phyloP scores from a whole-genome alignment of 1,140 invertebrate genomes.

The Calosoma granatense region DNA sequence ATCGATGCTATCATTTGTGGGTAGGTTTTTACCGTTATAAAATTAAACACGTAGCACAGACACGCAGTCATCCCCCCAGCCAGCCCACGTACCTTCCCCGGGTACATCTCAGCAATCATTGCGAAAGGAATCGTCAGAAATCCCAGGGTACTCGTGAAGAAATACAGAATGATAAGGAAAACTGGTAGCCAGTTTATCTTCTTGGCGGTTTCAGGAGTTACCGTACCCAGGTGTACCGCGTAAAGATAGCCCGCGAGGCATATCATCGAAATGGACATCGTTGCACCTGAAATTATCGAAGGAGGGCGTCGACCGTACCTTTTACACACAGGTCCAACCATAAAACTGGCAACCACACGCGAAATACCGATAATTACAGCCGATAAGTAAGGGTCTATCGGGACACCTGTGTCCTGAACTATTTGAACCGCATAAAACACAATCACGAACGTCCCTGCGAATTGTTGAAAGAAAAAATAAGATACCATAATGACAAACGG shows the following conservation, averaged over 20 bases:
- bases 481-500: slow-evolving; percentile 53
- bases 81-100: slow-evolving; percentile 51
- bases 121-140: slow-evolving; percentile 60
- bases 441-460: slow-evolving; percentile 64
- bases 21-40: slow-evolving; percentile 64
- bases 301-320: slow-evolving; percentile 45
- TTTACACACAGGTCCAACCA: slow-evolving; percentile 42
- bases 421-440: slow-evolving; percentile 66
- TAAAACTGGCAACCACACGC: slow-evolving; percentile 40
- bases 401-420: slow-evolving; percentile 43
- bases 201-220: slow-evolving; percentile 20
- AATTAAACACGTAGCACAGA: slow-evolving; percentile 59
- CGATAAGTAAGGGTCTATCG: slow-evolving; percentile 45
- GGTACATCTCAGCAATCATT: slow-evolving; percentile 65
- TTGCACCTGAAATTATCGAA: slow-evolving; percentile 46
- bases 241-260: slow-evolving; percentile 40
- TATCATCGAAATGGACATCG: slow-evolving; percentile 50
- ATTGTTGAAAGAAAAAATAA: slow-evolving; percentile 69
- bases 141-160: slow-evolving; percentile 49
- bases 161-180: slow-evolving; percentile 44
- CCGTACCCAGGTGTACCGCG: slow-evolving; percentile 20
- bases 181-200: slow-evolving; percentile 36
- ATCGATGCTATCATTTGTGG: slow-evolving; percentile 44
- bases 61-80: slow-evolving; percentile 55
- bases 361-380: slow-evolving; percentile 46